phyloP scores from a whole-genome alignment of 1,140 invertebrate genomes.

The Aphaenogaster rudis region DNA sequence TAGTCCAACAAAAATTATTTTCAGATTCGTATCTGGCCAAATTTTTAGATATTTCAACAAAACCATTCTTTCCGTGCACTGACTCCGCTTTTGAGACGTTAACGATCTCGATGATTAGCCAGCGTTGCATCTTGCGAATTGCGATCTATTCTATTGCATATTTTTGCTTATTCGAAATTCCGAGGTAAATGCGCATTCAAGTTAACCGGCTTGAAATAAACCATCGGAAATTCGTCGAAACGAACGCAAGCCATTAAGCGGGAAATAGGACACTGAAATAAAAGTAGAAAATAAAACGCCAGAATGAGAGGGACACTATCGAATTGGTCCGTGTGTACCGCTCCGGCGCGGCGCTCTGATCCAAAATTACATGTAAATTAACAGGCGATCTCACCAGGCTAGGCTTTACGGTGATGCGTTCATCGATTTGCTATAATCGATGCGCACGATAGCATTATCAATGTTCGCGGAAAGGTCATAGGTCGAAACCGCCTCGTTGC shows the following conservation, averaged over 20 bases:
- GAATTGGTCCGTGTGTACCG: too few relatives aligned
- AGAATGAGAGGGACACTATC: not conserved
- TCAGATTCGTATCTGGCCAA: too few relatives aligned
- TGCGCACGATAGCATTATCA: constrained; percentile 42
- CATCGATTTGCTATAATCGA: constrained; percentile 61
- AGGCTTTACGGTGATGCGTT: constrained; percentile 18
- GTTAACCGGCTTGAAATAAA: constrained; percentile 42
- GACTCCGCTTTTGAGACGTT: not conserved
- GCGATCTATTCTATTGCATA: not conserved
- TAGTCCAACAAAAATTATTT: too few relatives aligned
- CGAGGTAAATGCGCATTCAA: not conserved
- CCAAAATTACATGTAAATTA: constrained; percentile 62
- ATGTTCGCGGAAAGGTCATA: constrained; percentile 62
- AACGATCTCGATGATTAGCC: not conserved
- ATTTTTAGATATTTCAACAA: too few relatives aligned
- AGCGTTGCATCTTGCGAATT: not conserved
- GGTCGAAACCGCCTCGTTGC: constrained; percentile 22
- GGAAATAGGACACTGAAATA: constrained; percentile 45
- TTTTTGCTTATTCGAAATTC: not conserved
- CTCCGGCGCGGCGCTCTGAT: not conserved
- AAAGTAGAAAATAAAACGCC: constrained; percentile 27
- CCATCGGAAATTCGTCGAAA: not conserved
- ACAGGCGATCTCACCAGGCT: constrained; percentile 60
- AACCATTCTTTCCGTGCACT: too few relatives aligned
- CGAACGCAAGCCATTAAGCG: not conserved